Evolutionary conservation across 30 jellyfish, hydroid and myxozoan species (phyloP).

Genomic region (Turritopsis dohrnii): DNA sequence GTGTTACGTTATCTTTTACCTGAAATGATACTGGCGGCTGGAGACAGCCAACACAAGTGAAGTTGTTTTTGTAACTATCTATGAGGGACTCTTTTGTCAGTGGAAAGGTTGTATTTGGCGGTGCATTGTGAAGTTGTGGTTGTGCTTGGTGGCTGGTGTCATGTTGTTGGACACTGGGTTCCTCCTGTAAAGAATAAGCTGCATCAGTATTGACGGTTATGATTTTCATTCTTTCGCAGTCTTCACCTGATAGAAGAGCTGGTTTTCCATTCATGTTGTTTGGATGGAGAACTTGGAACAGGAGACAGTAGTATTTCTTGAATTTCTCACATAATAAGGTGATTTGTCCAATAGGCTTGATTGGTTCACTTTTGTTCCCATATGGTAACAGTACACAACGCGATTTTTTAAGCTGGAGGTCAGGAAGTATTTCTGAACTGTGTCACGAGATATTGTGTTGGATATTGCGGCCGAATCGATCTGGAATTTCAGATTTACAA

Average conservation of each 20-base stretch:
- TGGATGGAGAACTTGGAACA: not conserved
- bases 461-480: conserved; percentile 8
- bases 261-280: not conserved
- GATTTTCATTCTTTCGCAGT: conserved; percentile 20
- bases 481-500: not conserved
- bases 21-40: conserved; percentile 25
- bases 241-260: conserved; percentile 21
- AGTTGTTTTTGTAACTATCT: not conserved
- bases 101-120: not conserved
- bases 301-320: not conserved
- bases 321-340: conserved; percentile 3
- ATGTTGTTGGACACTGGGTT: not conserved
- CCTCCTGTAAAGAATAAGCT: not conserved
- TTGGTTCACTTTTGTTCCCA: conserved; percentile 11
- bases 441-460: not conserved
- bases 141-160: no score
- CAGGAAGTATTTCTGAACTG: conserved; percentile 8
- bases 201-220: not conserved
- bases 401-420: not conserved
- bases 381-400: conserved; percentile 3
- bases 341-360: conserved; percentile 1
- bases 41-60: conserved; percentile 18
- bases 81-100: not conserved
- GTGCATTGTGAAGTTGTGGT: no score
- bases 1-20: not conserved